A percentile compares a stretch with the other conserved stretches of the same genome.
Evolutionary conservation across 2,797 vertebrate species (phyloP).

Genomic region (Stomatorhinus walkeri): DNA sequence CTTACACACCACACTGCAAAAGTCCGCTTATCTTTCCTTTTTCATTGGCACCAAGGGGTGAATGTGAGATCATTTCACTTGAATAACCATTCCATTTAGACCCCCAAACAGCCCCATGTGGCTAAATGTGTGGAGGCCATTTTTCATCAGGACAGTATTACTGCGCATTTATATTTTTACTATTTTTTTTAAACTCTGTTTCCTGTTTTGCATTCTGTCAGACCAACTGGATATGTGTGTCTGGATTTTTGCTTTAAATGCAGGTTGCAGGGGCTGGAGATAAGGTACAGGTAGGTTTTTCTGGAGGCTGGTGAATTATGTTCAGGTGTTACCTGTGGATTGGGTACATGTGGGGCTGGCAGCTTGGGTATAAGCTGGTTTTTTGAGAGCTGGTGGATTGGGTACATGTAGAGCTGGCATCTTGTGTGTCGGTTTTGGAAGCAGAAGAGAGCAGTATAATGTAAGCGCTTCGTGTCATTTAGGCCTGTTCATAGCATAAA

Average conservation of each 20-base stretch:
- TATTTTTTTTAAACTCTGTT: not conserved
- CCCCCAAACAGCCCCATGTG: conserved; percentile 23
- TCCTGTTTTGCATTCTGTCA: not conserved
- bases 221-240: not conserved
- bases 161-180: not conserved
- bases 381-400: not conserved
- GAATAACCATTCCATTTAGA: conserved; percentile 21
- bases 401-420: not conserved
- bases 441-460: not conserved
- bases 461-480: not conserved
- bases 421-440: not conserved
- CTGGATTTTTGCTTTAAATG: not conserved
- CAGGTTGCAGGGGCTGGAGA: not conserved
- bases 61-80: conserved; percentile 26
- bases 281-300: not conserved
- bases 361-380: not conserved
- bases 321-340: not conserved
- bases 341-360: not conserved
- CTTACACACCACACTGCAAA: not conserved
- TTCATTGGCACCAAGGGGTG: not conserved
- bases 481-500: conserved; percentile 13
- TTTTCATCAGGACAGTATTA: conserved; percentile 28
- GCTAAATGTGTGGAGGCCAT: conserved; percentile 12
- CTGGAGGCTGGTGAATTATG: not conserved
- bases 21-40: conserved; percentile 12